Evolutionary conservation across 2,888 invertebrate genomes (phyloP).

Genomic region (Melieria omissa): DNA sequence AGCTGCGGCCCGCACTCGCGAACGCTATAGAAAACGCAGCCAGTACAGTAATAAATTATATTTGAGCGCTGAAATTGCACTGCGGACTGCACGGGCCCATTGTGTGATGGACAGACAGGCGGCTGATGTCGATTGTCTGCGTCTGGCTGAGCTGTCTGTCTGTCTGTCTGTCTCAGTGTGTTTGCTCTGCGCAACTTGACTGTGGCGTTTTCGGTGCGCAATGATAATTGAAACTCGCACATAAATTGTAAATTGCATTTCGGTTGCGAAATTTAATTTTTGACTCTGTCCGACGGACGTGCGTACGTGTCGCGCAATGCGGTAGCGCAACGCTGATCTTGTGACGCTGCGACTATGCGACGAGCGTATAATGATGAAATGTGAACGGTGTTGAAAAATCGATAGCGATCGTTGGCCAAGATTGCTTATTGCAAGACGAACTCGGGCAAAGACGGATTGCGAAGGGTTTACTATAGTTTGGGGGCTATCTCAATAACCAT

Average conservation of each 20-base stretch:
- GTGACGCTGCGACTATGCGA: not conserved
- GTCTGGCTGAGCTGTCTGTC: not conserved
- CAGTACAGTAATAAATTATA: slow-evolving; percentile 27
- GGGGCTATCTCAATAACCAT: too few species aligned
- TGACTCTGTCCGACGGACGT: not conserved
- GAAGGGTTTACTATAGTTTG: too few species aligned
- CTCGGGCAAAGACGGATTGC: too few species aligned
- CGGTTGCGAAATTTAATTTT: slow-evolving; percentile 27
- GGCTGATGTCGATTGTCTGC: not conserved
- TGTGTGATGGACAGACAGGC: slow-evolving; percentile 29
- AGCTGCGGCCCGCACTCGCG: too few species aligned
- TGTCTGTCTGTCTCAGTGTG: not conserved
- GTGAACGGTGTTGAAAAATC: too few species aligned
- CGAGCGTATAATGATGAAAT: too few species aligned
- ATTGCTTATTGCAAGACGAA: too few species aligned
- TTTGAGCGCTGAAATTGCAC: slow-evolving; percentile 19
- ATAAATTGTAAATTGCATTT: slow-evolving; percentile 35
- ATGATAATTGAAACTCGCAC: slow-evolving; percentile 31
- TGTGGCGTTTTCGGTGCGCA: slow-evolving; percentile 11
- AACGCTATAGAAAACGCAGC: too few species aligned
- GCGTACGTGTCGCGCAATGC: slow-evolving; percentile 31
- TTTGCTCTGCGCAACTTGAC: not conserved
- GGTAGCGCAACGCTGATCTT: slow-evolving; percentile 25
- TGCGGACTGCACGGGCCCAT: not conserved
- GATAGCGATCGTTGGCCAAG: too few species aligned